phyloP scores from a whole-genome alignment of 2,113 vertebrate genomes.

The Anthoscopus minutus region DNA sequence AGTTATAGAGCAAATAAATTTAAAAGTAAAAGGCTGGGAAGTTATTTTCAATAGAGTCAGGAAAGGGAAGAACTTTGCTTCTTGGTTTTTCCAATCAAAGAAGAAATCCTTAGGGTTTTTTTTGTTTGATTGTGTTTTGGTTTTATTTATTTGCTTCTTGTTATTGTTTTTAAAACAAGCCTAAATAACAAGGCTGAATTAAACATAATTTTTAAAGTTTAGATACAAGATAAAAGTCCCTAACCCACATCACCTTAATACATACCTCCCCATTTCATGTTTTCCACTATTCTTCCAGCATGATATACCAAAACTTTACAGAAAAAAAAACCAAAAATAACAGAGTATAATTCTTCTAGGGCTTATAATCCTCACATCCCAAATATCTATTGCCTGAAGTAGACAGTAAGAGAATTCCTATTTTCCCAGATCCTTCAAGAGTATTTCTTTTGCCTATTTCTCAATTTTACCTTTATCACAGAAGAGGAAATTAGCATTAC shows the following conservation, averaged over 20 bases:
- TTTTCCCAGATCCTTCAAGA: not conserved
- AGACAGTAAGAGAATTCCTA: not conserved
- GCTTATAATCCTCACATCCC: not conserved
- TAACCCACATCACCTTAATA: not conserved
- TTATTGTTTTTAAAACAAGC: not conserved
- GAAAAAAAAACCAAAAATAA: not conserved
- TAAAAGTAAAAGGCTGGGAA: not conserved
- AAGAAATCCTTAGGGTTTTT: not conserved
- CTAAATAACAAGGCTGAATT: not conserved
- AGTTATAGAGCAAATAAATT: not conserved
- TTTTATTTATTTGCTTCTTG: not conserved
- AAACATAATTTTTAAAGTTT: not conserved
- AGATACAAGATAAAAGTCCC: not conserved
- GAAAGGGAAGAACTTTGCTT: not conserved
- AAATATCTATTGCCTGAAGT: not conserved
- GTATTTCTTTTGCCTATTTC: not conserved
- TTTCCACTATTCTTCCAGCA: not conserved
- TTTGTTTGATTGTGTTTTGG: too few species aligned
- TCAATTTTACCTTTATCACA: not conserved
- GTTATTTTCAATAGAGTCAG: not conserved
- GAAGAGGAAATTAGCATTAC: not conserved
- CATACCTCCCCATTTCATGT: rapidly evolving
- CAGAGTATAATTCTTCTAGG: not conserved
- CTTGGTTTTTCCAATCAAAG: not conserved
- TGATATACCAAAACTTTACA: not conserved